Evolutionary conservation across 2,797 vertebrate species (phyloP).

Genomic region (Tragelaphus eurycerus): DNA sequence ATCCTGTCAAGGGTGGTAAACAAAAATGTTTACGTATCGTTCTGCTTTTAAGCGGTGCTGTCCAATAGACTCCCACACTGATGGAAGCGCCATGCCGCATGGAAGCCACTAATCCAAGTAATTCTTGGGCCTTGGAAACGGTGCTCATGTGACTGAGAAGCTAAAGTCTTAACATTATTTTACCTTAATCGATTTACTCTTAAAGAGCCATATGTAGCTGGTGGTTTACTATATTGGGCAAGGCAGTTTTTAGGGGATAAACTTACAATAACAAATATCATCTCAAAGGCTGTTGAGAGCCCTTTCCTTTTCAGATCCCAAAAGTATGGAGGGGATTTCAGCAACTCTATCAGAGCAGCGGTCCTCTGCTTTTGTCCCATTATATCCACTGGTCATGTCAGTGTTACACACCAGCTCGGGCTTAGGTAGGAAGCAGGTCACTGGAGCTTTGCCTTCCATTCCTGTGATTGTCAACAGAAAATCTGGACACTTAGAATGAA

Average conservation of each 20-base stretch:
- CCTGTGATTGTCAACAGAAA: background rate
- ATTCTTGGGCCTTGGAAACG: background rate
- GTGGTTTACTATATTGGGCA: too few relatives aligned
- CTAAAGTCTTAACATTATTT: background rate
- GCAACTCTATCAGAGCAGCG: accelerated
- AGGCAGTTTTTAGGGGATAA: background rate
- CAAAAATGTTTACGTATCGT: too few relatives aligned
- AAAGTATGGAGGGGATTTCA: background rate
- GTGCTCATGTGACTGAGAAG: background rate
- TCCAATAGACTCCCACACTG: background rate
- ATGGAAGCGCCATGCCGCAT: background rate
- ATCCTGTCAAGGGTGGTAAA: too few relatives aligned
- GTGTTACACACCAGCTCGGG: too few relatives aligned
- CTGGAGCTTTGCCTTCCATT: background rate
- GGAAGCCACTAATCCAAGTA: background rate
- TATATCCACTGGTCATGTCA: accelerated
- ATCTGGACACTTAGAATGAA: background rate
- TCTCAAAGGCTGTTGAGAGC: background rate
- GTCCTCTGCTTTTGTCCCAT: accelerated
- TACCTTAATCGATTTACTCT: background rate
- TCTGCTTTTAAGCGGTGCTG: background rate
- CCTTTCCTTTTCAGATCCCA: background rate
- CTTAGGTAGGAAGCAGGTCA: background rate
- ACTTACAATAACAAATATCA: too few relatives aligned
- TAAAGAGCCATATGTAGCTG: background rate